Base-by-base conservation (phyloP, 2,888 invertebrate genomes). In the Taphrorychus bicolor region DNA sequence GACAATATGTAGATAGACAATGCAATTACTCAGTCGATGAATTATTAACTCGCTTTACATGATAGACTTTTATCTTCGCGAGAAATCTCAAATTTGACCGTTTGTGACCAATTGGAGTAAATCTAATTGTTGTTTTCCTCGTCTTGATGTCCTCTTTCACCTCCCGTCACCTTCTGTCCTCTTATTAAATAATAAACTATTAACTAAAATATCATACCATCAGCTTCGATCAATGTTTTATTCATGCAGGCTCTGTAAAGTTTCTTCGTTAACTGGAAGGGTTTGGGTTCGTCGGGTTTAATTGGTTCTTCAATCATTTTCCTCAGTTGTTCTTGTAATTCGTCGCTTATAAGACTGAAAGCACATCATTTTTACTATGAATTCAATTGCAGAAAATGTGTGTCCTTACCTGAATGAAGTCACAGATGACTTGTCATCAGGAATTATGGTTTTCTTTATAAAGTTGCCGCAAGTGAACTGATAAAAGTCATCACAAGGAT, bases 171-270 rank as follows among this genome's bases (percentile, higher is more conserved):
- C n/a, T n/a, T n/a, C n/a, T n/a, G n/a, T n/a, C n/a, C n/a, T n/a
- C n/a, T n/a, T 7, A 32, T 32, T 32, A 11, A 7, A 11, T 32
- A 11, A 32, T 32, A 7, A 5, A 32, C 5, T 32, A 32, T 32
- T 32, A 32, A 11, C 7, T 11, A 32, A 24, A 54, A 23, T 2
- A 21, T 14, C 9, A 14, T 60, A 69, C 71, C 96, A 54, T 91
- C 87, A 2, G 87, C 84, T 79, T 97, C 95, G 75, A 97, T 96
- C 17, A 89, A 82, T 72, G 89, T 88, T 82, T 90, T 89, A 79
- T 96, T 94, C 89, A 95, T 92, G 83, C 97, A 97, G 57, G 94
- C 89, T 76, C 88, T 87, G 84, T 94, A 97, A 69, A 96, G 84
- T 18, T 89, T 88, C 81, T 95, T 95, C 14, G 92, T 92, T 66